A percentile compares a stretch with the other conserved stretches of the same genome.
Evolutionary conservation across 2,113 vertebrate species (phyloP).

Genomic region (Vulpes ferrilata): DNA sequence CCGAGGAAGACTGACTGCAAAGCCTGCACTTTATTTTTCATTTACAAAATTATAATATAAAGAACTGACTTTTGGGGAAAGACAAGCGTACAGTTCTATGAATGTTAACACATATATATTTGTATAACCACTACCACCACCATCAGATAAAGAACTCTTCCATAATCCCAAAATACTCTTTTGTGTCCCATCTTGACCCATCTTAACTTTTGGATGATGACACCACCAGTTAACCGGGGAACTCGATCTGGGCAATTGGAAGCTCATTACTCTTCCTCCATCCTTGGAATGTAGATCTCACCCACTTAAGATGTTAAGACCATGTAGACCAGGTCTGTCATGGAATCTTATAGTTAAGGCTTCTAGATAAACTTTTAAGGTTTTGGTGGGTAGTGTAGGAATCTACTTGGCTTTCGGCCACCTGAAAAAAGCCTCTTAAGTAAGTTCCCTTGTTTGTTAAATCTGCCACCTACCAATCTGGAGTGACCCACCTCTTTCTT

Average conservation of each 20-base stretch:
- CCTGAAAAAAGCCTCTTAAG: neutral
- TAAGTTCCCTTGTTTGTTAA: neutral
- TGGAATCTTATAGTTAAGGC: neutral
- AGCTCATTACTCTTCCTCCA: neutral
- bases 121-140: neutral
- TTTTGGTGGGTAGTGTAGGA: neutral
- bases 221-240: neutral
- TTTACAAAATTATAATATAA: neutral
- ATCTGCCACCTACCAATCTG: neutral
- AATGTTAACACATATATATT: neutral
- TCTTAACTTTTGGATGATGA: neutral
- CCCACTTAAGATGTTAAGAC: neutral
- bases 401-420: neutral
- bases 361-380: neutral
- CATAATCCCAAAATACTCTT: neutral
- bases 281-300: neutral
- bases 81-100: neutral
- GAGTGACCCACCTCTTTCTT: neutral
- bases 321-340: neutral
- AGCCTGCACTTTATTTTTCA: neutral
- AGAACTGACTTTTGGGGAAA: neutral
- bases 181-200: neutral
- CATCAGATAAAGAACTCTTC: neutral
- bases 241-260: neutral
- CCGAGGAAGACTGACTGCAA: neutral